Percentiles rank a stretch among this genome's conserved stretches.
These are phyloP conservation scores for Oscheius sp. DNA, from an alignment of 2,888 invertebrate species.

Conservation along the genomic window DNA sequence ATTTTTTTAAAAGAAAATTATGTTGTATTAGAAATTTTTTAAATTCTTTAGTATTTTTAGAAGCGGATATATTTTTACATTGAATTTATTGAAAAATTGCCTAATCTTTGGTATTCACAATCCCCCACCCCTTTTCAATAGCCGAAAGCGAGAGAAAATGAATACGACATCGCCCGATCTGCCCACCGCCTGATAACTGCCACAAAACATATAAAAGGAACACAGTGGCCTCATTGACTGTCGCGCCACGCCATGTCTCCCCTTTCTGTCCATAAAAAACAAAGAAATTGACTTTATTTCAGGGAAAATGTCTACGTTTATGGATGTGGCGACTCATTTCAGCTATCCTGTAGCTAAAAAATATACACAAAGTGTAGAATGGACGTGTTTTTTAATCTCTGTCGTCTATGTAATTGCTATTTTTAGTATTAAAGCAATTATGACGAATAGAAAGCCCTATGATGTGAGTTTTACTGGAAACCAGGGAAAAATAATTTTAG, in stretches of 20 bases:
- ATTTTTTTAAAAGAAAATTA: no score
- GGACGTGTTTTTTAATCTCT: slow-evolving; percentile 60
- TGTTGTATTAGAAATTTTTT: no score
- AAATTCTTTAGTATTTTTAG: no score
- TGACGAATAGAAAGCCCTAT: slow-evolving; percentile 66
- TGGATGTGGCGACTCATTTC: slow-evolving; percentile 53
- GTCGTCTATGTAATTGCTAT: slow-evolving; percentile 68
- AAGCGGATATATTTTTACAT: no score
- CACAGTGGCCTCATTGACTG: neutral
- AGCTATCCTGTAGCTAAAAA: slow-evolving; percentile 54
- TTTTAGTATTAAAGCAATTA: slow-evolving; percentile 65
- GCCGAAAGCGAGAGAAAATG: no score
- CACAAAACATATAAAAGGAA: slow-evolving; percentile 25
- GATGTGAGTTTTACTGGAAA: slow-evolving; percentile 50
- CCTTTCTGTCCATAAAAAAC: slow-evolving; percentile 8
- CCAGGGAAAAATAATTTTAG: slow-evolving; percentile 41
- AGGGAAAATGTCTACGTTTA: slow-evolving; percentile 40
- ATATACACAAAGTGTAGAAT: slow-evolving; percentile 51
- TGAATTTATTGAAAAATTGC: no score
- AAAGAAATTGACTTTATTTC: neutral
- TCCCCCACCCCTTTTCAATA: no score
- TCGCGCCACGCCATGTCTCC: neutral
- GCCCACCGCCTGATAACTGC: slow-evolving; percentile 33
- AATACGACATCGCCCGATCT: slow-evolving; percentile 24
- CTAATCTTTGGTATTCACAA: no score